phyloP scores from a whole-genome alignment of 2,888 invertebrate species.

The Drosophila algonquin region DNA sequence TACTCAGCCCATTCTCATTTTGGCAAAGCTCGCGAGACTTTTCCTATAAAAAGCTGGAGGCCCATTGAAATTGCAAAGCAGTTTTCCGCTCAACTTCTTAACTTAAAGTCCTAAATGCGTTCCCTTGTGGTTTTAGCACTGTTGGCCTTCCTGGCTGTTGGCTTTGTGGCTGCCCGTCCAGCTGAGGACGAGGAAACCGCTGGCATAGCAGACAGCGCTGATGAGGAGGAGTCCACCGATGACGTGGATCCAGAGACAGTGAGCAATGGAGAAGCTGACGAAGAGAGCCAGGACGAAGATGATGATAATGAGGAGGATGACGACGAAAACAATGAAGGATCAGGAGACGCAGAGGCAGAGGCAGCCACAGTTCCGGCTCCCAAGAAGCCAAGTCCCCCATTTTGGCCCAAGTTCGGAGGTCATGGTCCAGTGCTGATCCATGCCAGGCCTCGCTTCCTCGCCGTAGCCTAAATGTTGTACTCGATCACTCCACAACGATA shows the following conservation, averaged over 20 bases:
- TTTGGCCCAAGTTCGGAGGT: constrained; percentile 35
- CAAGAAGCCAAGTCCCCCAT: constrained; percentile 14
- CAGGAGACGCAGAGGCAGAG: constrained; percentile 2
- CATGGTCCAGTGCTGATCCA: constrained; percentile 32
- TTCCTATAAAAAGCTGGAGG: constrained; percentile 22
- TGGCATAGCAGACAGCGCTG: not conserved
- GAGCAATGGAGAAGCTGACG: not conserved
- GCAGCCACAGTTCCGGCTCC: not conserved
- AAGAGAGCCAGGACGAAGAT: not conserved
- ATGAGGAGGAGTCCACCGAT: not conserved
- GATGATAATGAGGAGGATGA: not conserved
- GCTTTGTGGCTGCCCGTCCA: constrained; percentile 29
- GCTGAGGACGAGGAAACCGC: constrained; percentile 16
- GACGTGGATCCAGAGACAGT: not conserved
- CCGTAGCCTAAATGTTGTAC: not conserved
- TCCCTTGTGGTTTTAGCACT: constrained; percentile 33
- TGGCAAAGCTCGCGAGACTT: not conserved
- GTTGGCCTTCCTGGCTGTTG: constrained; percentile 40
- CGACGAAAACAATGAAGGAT: constrained; percentile 5
- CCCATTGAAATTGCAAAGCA: constrained; percentile 6
- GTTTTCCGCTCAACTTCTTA: constrained; percentile 9
- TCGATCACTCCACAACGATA: not conserved
- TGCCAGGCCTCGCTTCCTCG: not conserved
- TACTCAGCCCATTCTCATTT: not conserved
- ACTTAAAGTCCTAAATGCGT: constrained; percentile 38